phyloP scores from a whole-genome alignment of 92 coral and sea anemone genomes.

The Phenganax subtilis region DNA sequence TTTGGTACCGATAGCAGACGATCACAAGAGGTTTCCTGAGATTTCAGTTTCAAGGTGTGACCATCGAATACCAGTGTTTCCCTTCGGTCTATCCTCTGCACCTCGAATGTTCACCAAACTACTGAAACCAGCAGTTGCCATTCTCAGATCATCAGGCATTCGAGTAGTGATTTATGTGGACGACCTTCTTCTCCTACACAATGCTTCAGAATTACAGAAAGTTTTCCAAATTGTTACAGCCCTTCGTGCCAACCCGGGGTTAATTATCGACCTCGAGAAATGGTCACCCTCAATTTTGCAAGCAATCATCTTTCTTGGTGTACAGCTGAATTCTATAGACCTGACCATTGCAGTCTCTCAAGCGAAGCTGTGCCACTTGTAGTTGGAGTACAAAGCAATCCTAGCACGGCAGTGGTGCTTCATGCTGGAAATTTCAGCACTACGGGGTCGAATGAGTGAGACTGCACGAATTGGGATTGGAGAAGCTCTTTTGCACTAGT shows the following conservation, averaged over 20 bases:
- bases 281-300: conserved; percentile 37
- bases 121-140: conserved; percentile 29
- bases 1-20: conserved; percentile 28
- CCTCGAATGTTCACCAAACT: conserved; percentile 41
- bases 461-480: conserved; percentile 42
- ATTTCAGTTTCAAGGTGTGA: conserved; percentile 40
- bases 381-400: conserved; percentile 18
- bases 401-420: conserved; percentile 1
- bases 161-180: conserved; percentile 44
- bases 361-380: not conserved
- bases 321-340: not conserved
- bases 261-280: conserved; percentile 32
- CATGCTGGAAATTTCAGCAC: conserved; percentile 33
- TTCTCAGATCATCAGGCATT: conserved; percentile 19
- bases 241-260: conserved; percentile 34
- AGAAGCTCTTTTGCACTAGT: conserved; percentile 36
- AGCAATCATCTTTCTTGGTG: conserved; percentile 32
- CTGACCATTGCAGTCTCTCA: conserved; percentile 17
- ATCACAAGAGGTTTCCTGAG: conserved; percentile 29
- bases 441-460: conserved; percentile 41
- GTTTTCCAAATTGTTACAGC: conserved; percentile 28
- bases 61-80: conserved; percentile 51
- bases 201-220: not conserved
- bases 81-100: conserved; percentile 50
- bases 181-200: conserved; percentile 34